A percentile compares a stretch with the other conserved stretches of the same genome.
phyloP scores from a whole-genome alignment of 2,888 invertebrate genomes.

The Plebejus anna region DNA sequence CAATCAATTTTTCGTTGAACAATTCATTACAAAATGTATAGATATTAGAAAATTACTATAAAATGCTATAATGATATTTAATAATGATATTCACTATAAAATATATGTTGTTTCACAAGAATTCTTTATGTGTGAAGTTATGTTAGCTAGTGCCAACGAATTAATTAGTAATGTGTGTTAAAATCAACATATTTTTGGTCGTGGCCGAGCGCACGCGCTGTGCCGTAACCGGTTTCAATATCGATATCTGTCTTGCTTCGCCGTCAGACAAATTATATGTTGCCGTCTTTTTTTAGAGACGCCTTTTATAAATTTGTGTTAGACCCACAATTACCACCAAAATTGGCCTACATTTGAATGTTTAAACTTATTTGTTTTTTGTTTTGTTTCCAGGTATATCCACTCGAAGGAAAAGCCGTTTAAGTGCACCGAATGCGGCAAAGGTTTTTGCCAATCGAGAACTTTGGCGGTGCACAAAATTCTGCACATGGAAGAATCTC shows the following conservation, averaged over 20 bases:
- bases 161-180: conserved; percentile 26
- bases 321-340: conserved; percentile 23
- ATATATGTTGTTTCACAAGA: background rate
- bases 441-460: conserved; percentile 98
- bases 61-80: background rate
- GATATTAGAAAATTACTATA: background rate
- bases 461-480: conserved; percentile 98
- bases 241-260: conserved; percentile 78
- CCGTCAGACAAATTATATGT: conserved; percentile 78
- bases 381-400: conserved; percentile 88
- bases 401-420: conserved; percentile 99
- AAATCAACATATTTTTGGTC: conserved; percentile 79
- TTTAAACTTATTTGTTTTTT: conserved; percentile 34
- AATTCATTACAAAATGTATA: background rate
- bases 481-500: conserved; percentile 95
- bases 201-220: conserved; percentile 75
- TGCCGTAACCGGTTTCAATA: conserved; percentile 69
- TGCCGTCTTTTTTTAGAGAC: conserved; percentile 78
- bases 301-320: conserved; percentile 45
- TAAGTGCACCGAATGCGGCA: conserved; percentile 97
- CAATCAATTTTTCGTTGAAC: background rate
- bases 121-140: conserved; percentile 1
- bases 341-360: conserved; percentile 22
- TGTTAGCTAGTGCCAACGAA: conserved; percentile 13
- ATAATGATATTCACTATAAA: background rate